Base-by-base conservation (phyloP, 2,797 vertebrate genomes). In the Lacerta agilis region DNA sequence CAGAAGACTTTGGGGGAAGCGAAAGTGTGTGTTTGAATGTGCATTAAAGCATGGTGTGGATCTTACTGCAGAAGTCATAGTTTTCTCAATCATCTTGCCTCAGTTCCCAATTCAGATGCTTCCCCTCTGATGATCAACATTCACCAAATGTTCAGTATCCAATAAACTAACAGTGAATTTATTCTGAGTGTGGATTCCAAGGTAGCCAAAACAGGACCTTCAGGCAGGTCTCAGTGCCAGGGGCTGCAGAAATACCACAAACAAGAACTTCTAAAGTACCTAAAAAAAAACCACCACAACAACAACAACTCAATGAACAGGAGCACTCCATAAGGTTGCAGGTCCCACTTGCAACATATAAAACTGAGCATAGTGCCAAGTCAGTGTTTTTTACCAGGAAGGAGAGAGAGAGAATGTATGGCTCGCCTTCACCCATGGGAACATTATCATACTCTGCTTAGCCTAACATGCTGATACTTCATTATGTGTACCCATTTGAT, bases 401-500 rank as follows among this genome's bases (percentile, higher is more conserved):
- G 81, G 55, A 81, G 25, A 81, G 38, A 88, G 18, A 29, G 69
- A 38, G 85, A 86, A 8, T 6, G 58, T 67, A 81, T 58, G 29
- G 61, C 11, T 81, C 11, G 25, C 61, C 61, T 83, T 69, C 64
- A 79, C 75, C 71, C 61, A 82, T 67, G 83, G 43, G 79, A 86
- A 82, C 49, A 82, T 77, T 77, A 82, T 67, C 61, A 77, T 77
- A 86, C 61, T 69, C 58, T 43, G 71, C 27, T 81, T 82, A 61
- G 33, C 11, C 73, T 76, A 71, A 69, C 88, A 86, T 72, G 88
- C 88, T 90, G 85, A 82, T 86, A 86, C 88, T 90, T 86, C 84
- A 83, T 86, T 89, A 89, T 89, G 64, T 89, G 79, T 82, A 81
- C 58, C 61, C 72, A 58, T 58, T 86, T 86, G 83, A 89, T 89